Evolutionary conservation across 2,888 invertebrate genomes (phyloP).

Genomic region (Cremastobaeus sp.): DNA sequence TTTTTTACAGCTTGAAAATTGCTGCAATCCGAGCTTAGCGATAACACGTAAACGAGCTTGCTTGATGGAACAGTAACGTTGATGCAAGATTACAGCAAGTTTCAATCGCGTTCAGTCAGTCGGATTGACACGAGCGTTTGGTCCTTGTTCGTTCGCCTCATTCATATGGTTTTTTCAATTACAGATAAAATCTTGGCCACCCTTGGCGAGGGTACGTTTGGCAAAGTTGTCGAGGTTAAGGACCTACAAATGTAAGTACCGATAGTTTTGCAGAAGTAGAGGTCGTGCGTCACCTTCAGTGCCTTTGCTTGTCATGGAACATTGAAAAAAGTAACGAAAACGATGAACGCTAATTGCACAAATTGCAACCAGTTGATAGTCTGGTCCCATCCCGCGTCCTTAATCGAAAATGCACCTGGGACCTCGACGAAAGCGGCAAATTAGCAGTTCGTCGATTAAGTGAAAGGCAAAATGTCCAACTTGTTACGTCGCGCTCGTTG

Average conservation of each 20-base stretch:
- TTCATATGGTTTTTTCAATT: constrained; percentile 82
- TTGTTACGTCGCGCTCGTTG: constrained; percentile 10
- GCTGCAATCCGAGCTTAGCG: background rate
- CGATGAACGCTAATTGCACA: too few relatives aligned
- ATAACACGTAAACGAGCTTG: too few relatives aligned
- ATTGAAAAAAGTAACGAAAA: too few relatives aligned
- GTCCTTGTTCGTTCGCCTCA: constrained; percentile 64
- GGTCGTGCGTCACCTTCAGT: background rate
- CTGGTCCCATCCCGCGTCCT: too few relatives aligned
- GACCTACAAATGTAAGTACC: constrained; percentile 93
- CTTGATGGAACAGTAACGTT: background rate
- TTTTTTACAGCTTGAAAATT: background rate
- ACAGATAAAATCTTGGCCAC: constrained; percentile 99
- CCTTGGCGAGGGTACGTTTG: constrained; percentile 99
- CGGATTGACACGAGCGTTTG: constrained; percentile 63
- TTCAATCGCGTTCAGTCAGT: background rate
- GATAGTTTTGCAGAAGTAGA: background rate
- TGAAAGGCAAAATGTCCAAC: too few relatives aligned
- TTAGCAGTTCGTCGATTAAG: too few relatives aligned
- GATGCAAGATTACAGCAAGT: constrained; percentile 26
- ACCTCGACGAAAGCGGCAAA: too few relatives aligned
- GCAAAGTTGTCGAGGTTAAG: constrained; percentile 99
- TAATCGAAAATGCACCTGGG: too few relatives aligned
- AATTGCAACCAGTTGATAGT: too few relatives aligned
- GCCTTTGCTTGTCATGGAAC: constrained; percentile 3